Evolutionary conservation across 2,888 invertebrate species (phyloP), one percentile per base, ranked within the genome.

Genomic region (Troilus luridus): DNA sequence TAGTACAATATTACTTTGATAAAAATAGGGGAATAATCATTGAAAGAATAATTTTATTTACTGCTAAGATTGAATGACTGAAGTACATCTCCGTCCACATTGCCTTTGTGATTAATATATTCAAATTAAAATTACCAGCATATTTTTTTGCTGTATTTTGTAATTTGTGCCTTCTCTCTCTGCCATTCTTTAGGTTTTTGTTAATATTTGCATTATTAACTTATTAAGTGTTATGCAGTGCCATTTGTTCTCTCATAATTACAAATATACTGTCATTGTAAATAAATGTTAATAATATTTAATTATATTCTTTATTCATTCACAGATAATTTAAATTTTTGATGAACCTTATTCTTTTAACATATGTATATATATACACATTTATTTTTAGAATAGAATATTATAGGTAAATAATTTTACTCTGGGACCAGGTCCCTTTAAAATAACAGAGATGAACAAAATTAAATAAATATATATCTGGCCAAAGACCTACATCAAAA

Each of bases 241-340:
- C 90, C 90, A 90, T 90, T 72, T 77, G 72, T 89, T 90, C 58
- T 72, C 67, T 90, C 89, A 67, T 67, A 81, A 89, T 88, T 81
- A 89, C 62, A 89, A 56, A 59, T 90, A 77, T 54, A 91, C 21
- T 60, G 19, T 88, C 62, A 64, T 59, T 60, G 60, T 72, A 72
- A 67, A 67, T 72, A 72, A 41, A 54, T 64, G 58, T 90, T 72
- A 41, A 72, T 90, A 72, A 62, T 90, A 72, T 90, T 90, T 90
- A 90, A 72, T 67, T 90, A 58, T 41, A 60, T 1, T n/a, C n/a
- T n/a, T n/a, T 85, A 59, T n/a, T n/a, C 21, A 56, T 90, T 90
- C n/a, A 59, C 27, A 59, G 6, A 27, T 81, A 59, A 17, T 81
- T 60, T 90, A 85, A 41, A 17, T 81, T 81, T 72, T 85, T 85